These are phyloP conservation scores for Clitarchus hookeri DNA, from an alignment of 2,888 invertebrate genomes.

Conservation along the genomic window DNA sequence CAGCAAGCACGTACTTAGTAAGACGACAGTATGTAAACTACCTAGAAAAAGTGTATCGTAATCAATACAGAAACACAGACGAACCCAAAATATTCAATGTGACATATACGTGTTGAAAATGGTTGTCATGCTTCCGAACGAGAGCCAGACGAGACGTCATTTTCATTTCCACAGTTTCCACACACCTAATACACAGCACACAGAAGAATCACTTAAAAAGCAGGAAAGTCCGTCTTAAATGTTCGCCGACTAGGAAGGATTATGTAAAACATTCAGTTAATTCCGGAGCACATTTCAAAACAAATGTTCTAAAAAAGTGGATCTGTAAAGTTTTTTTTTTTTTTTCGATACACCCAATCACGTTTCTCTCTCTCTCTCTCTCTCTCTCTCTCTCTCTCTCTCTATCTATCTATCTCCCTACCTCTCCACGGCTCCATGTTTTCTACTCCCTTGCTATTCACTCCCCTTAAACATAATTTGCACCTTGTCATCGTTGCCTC, in stretches of 20 bases:
- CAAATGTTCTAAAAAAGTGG: neutral
- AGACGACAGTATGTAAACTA: no score
- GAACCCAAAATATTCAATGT: no score
- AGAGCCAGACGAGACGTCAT: neutral
- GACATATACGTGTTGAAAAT: neutral
- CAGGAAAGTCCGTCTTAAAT: neutral
- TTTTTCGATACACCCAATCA: neutral
- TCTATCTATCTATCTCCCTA: neutral
- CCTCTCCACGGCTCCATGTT: no score
- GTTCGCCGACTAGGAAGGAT: neutral
- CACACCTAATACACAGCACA: neutral
- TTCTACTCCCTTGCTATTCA: no score
- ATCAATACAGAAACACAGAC: no score
- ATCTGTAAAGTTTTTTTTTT: neutral
- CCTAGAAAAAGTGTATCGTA: no score
- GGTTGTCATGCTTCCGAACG: neutral
- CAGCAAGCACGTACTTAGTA: no score
- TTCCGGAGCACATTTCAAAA: neutral
- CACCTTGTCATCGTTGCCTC: neutral
- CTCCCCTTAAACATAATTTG: neutral
- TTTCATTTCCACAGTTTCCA: neutral
- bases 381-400: no score
- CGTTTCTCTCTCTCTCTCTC: neutral
- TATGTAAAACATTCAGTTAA: neutral
- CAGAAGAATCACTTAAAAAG: neutral